Base-by-base conservation (phyloP, 1,140 invertebrate species). In the Conus ventricosus region DNA sequence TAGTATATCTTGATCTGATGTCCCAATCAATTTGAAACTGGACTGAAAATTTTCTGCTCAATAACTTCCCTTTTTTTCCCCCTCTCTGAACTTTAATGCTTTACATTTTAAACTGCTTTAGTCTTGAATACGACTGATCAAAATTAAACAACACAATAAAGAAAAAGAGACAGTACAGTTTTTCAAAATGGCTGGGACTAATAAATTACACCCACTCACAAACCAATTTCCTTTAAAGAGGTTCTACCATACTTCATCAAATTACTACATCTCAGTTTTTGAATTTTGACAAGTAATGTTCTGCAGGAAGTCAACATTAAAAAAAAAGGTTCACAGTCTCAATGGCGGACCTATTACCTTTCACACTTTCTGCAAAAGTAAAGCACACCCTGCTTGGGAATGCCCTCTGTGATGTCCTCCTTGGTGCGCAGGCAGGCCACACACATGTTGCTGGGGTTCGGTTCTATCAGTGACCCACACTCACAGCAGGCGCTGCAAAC, bases 391-490 rank as follows among this genome's bases (percentile, higher is more conserved):
- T 99, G 98, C 95, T 99, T 99, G 0, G 98, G 98, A 94, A 99
- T 99, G 51, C 97, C 97, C 94, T 99, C 98, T 51, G 98, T 98
- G 71, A 99, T 99, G 93, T 99, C 99, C 23, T 99, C 97, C 94
- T 97, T 96, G 63, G 97, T 97, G 67, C 98, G 96, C 23, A 99
- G 95, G 96, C 99, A 99, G 39, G 97, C 97, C 0, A 99, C 97
- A 95, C 99, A 99, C 98, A 99, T 99, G 95, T 99, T 99, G 5
- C 98, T 97, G 11, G 98, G 97, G 96, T 99, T 99, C 63, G 99
- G 97, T 91, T 98, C 97, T 78, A 99, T 97, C 53, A 95, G 92
- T 23, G 94, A 94, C 27, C 96, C 96, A 95, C 96, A 97, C 82
- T 96, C 94, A 92, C 96, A 97, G 92, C 96, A 97, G 53, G 96